Evolutionary conservation across 2,797 vertebrate genomes (phyloP), one percentile per base, ranked within the genome.

Genomic region (Chlorospingus flavigularis): DNA sequence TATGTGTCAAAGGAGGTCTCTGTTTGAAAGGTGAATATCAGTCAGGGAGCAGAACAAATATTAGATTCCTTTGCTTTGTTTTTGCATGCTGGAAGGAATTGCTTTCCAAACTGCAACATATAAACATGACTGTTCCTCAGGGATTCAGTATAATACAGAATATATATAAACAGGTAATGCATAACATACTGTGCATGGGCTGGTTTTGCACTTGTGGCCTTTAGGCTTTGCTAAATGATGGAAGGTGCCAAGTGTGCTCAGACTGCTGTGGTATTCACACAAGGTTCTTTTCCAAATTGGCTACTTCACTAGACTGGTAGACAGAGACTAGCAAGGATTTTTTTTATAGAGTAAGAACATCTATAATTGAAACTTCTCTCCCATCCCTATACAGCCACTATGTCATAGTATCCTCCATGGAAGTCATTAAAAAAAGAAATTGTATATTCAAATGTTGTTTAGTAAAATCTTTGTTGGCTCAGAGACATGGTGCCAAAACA

Each of bases 201-300:
- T 79, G 40, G 47, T 73, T 92, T 92, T 94, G 67, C 68, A 88
- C 60, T 63, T 92, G 95, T 76, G 83, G 88, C 79, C 90, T 94
- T 95, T 65, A 54, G 78, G 90, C 83, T 57, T 96, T 91, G 54
- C 55, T 94, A 71, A 63, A n/a, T 57, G 90, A 86, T 86, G 45
- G 92, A 94, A 83, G 76, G 66, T 95, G 87, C 90, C 92, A 94
- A 60, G 86, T 92, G 77, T 66, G 94, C 88, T 94, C 81, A 90
- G 94, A 55, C 86, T 93, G 73, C 92, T 94, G 83, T 62, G 72
- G 75, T 73, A 78, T 94, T 97, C 81, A 48, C 90, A 89, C 67
- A 85, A 86, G 91, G 91, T 96, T 80, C 92, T 97, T 95, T 97
- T 96, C 94, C 94, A 95, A 95, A 91, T 67, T 91, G 92, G 61